Base-by-base conservation (phyloP, 92 coral and sea anemone species). In the Porites divaricata region DNA sequence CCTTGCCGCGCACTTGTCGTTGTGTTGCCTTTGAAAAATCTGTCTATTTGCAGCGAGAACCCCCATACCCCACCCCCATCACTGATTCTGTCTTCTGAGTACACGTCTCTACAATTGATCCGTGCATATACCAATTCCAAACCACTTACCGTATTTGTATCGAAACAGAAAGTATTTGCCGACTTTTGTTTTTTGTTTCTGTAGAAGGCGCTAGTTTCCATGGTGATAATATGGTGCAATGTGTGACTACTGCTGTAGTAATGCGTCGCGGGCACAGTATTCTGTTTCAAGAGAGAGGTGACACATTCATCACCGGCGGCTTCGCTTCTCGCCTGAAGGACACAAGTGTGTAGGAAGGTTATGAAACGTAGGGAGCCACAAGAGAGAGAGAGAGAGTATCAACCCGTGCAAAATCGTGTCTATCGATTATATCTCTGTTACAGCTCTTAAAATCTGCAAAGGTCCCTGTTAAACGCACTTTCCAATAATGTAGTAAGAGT, bases 201-300 rank as follows among this genome's bases (percentile, higher is more conserved):
- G 21, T 79, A 89, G 92, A 82, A 89, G 79, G 73, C 89, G 89
- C 65, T 89, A 56, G 68, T 53, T 58, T 53, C 63, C 35, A 49
- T 89, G 65, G 89, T 71, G 62, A 23, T 69, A 28, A 59, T 70
- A 71, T 57, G 20, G 50, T 72, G 61, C 56, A 74, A 57, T 59
- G 67, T 41, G 12, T 35, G 67, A 21, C 75, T 26, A 24, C 84
- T 67, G 69, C 75, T 35, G 45, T 35, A 53, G 85, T 68, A 67
- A 35, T 28, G 24, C 67, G 56, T 57, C 76, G 50, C 51, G 50
- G 85, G 74, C n/a, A 25, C 85, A 51, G 63, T 67, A 10, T 41
- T 25, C 50, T 67, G 76, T 68, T 72, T 66, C 84, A 19, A 41
- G 54, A 35, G 54, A 25, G 58, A 66, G 50, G 51, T 63, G 50